Conservation (phyloP, 2,888 invertebrate species). For the Sipha maydis region DNA sequence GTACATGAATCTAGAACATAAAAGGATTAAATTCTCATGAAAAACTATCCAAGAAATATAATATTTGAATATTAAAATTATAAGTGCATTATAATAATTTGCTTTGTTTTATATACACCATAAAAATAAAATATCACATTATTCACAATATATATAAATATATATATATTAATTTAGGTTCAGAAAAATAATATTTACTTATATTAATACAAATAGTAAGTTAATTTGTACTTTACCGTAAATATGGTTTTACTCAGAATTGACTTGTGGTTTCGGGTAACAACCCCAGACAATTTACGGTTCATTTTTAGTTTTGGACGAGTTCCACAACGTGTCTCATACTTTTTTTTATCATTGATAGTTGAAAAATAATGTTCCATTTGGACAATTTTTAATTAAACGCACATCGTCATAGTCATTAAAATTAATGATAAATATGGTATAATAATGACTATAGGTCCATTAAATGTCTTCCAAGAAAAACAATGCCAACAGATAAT, state of each 20-base stretch:
- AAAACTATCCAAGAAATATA: background rate
- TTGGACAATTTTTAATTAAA: background rate
- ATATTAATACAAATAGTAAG: background rate
- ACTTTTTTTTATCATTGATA: conserved; percentile 31
- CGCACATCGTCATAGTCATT: background rate
- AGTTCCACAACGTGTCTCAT: conserved; percentile 28
- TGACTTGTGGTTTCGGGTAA: conserved; percentile 85
- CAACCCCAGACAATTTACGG: conserved; percentile 87
- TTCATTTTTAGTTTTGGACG: conserved; percentile 41
- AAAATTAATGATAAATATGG: conserved; percentile 2
- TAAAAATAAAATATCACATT: background rate
- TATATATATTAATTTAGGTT: background rate
- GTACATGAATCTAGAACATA: background rate
- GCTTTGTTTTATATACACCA: background rate
- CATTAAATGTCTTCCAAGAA: background rate
- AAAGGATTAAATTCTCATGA: background rate
- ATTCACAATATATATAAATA: background rate
- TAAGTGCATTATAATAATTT: background rate
- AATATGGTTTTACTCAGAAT: conserved; percentile 89
- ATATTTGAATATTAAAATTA: background rate
- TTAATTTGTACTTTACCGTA: conserved; percentile 72
- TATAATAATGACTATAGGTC: background rate
- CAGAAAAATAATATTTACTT: background rate
- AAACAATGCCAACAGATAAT: background rate
- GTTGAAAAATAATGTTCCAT: conserved; percentile 49